phyloP scores from a whole-genome alignment of 1,140 invertebrate species.

The Drosophila kohkoa region DNA sequence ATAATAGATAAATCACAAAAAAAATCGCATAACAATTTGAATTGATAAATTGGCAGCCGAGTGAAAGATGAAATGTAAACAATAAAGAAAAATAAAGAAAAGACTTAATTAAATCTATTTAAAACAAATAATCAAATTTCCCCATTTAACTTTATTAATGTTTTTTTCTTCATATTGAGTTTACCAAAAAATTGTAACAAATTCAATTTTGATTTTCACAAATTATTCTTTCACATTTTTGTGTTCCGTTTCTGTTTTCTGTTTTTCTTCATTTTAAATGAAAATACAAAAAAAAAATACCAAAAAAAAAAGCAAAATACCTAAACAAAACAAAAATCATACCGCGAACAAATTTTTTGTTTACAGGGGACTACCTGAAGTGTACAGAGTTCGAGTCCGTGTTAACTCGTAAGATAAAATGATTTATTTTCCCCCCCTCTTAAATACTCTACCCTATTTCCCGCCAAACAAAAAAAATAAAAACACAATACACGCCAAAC shows the following conservation, averaged over 20 bases:
- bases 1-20: conserved; percentile 27
- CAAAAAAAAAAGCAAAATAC: conserved; percentile 56
- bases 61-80: conserved; percentile 31
- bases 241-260: neutral
- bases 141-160: conserved; percentile 21
- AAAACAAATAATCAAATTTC: conserved; percentile 22
- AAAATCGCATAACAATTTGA: conserved; percentile 39
- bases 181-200: conserved; percentile 21
- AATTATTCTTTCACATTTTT: neutral
- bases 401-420: conserved; percentile 89
- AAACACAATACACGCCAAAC: neutral
- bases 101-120: no score
- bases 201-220: conserved; percentile 15
- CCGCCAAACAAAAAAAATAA: conserved; percentile 42
- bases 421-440: conserved; percentile 72
- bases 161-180: conserved; percentile 47
- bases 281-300: conserved; percentile 61
- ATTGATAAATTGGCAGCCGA: conserved; percentile 68
- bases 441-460: conserved; percentile 47
- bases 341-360: conserved; percentile 88
- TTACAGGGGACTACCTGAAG: conserved; percentile 91
- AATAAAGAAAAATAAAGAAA: no score
- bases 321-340: conserved; percentile 81
- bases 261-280: conserved; percentile 30
- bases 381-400: conserved; percentile 91